Conservation (phyloP, 2,113 vertebrate genomes). For the Mustela nigripes region DNA sequence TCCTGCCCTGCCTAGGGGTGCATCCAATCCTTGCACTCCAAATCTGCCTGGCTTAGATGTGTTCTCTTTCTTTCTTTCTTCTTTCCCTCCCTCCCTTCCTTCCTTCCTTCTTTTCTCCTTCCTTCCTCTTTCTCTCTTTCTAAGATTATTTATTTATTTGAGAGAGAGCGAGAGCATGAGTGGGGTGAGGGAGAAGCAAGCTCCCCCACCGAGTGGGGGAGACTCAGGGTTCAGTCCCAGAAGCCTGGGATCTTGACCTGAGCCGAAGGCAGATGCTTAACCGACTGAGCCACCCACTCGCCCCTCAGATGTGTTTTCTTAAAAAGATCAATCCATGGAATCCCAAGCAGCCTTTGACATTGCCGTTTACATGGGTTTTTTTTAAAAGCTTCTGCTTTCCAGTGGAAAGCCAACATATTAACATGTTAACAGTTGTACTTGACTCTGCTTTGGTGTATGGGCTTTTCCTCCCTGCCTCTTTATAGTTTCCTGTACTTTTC, state of each 20-base stretch:
- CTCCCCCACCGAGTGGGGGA: no score
- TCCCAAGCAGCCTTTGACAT: conserved; percentile 46
- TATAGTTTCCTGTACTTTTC: background rate
- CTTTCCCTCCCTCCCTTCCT: no score
- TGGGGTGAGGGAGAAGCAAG: no score
- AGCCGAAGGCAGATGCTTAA: background rate
- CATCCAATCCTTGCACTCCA: background rate
- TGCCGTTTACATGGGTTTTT: conserved; percentile 1
- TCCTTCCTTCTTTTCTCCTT: no score
- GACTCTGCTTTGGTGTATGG: background rate
- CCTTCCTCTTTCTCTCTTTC: no score
- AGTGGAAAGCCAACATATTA: background rate
- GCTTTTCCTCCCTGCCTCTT: background rate
- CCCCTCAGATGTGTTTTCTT: conserved; percentile 36
- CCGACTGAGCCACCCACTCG: background rate
- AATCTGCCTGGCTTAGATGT: conserved; percentile 37
- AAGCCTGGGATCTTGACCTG: no score
- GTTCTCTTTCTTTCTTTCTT: background rate
- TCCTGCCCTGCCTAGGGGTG: background rate
- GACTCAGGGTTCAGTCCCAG: no score
- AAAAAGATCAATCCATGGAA: background rate
- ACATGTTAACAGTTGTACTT: background rate
- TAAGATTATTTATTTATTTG: no score
- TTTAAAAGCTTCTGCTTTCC: conserved; percentile 24
- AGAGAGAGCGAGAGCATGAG: no score